Evolutionary conservation across 2,797 vertebrate species (phyloP).

Genomic region (Semotilus atromaculatus): DNA sequence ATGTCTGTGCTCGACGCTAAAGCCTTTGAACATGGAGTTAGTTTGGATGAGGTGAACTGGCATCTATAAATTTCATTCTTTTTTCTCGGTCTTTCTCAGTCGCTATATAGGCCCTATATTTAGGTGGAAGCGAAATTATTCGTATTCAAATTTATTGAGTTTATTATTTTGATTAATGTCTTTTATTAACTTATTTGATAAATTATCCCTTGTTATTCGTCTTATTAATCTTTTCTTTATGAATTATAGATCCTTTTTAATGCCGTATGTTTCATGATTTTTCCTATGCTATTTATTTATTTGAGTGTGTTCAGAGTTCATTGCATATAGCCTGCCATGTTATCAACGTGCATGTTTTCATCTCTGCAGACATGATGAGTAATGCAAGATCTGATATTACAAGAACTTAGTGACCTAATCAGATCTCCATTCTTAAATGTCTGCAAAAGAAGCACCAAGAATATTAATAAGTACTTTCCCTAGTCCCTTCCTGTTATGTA

Average conservation of each 20-base stretch:
- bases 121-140: neutral
- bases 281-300: neutral
- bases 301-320: neutral
- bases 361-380: neutral
- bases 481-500: neutral
- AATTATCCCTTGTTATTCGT: neutral
- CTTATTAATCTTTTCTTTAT: neutral
- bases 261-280: neutral
- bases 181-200: neutral
- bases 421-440: neutral
- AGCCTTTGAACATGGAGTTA: slow-evolving; percentile 24
- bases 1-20: slow-evolving; percentile 23
- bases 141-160: neutral
- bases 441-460: neutral
- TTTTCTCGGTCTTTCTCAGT: neutral
- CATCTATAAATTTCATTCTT: slow-evolving; percentile 1
- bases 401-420: neutral
- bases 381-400: neutral
- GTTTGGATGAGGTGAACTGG: slow-evolving; percentile 3
- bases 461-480: neutral
- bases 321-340: neutral
- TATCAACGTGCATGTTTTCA: neutral
- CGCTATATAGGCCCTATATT: neutral
- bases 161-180: neutral
- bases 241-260: neutral